Evolutionary conservation across 2,888 invertebrate genomes (phyloP), one percentile per base, ranked within the genome.

Genomic region (Mamestra brassicae): DNA sequence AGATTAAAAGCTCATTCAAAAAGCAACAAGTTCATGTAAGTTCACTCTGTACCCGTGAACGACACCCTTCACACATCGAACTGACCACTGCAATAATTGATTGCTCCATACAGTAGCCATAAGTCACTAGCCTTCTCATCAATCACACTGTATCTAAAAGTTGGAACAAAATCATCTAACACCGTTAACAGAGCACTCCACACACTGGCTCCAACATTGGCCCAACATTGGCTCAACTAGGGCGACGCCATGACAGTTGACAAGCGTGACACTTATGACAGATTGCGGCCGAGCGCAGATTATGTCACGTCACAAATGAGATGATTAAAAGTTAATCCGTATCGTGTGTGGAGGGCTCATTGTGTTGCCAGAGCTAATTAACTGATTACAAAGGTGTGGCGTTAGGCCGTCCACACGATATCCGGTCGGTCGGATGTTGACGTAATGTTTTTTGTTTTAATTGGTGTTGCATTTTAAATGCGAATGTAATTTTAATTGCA

Each of bases 271-370:
- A 91, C 74, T 75, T 82, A 73, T 92, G 94, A 95, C 94, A 93
- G 91, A 94, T 94, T 93, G 94, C 94, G 95, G 93, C 89, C 94
- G 90, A 85, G 88, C 81, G 78, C 89, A 93, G 94, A 92, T 95
- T 94, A 94, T 93, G 93, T 93, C 94, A 93, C 90, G 93, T 93
- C 93, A 88, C 87, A 87, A 88, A 89, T 85, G 90, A 89, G 89
- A 90, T 90, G 90, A 92, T 92, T 90, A 92, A 90, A 89, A 88
- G 85, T 90, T 91, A 83, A 88, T 83, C 85, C 82, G 58, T 71
- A 84, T 76, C 79, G 83, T 85, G 76, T 85, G 80, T 75, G 72
- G 77, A 87, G 74, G 76, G 81, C 83, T 78, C 70, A 80, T 83
- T 83, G 80, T 86, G 83, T 79, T 80, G 85, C 74, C 80, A 78